Evolutionary conservation across 2,113 vertebrate species (phyloP), one percentile per base, ranked within the genome.

Genomic region (Rhagologus leucostigma): DNA sequence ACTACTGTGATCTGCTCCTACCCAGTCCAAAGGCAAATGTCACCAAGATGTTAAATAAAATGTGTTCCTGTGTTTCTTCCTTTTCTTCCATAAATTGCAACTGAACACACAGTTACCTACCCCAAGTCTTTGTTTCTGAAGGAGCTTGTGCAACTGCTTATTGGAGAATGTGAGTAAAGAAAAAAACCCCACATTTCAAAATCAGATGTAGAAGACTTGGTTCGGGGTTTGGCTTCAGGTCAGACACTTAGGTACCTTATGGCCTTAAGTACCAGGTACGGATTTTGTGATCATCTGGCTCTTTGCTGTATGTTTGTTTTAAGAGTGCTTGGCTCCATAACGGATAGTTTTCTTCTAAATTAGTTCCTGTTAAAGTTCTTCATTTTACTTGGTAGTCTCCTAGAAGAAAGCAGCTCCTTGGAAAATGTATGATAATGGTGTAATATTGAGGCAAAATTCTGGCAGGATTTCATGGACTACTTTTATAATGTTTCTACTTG

Each of bases 361-460:
- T 41, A 70, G 23, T 50, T 80, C 26, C 37, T 30, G 1, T 77
- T 30, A 30, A 70, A 64, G 23, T 47, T 90, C 13, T 37, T 90
- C 1, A 14, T 73, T 85, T 85, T 55, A 30, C 23, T 57, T 53
- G 22, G 9, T 52, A 44, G 27, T 56, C 16, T 87, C 14, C 13
- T 35, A 84, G 44, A 20, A 56, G 30, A 78, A 91, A 68, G 29
- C 30, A 83, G 9, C 18, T n/a, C 46, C 55, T 74, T 92, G 27
- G 75, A 88, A 41, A 90, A 64, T 60, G 11, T 56, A 39, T 62
- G 50, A 53, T 92, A 86, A 80, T 80, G n/a, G 39, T 77, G 15
- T 80, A 69, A 90, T 90, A 87, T 10, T 73, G 63, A 93, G 37
- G 37, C 63, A 63, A 82, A 69, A 19, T 82, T 94, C 91, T 95